Percentiles rank a stretch among this genome's conserved stretches.
phyloP scores from a whole-genome alignment of 2,888 invertebrate genomes.

The Tenthredo distinguenda region DNA sequence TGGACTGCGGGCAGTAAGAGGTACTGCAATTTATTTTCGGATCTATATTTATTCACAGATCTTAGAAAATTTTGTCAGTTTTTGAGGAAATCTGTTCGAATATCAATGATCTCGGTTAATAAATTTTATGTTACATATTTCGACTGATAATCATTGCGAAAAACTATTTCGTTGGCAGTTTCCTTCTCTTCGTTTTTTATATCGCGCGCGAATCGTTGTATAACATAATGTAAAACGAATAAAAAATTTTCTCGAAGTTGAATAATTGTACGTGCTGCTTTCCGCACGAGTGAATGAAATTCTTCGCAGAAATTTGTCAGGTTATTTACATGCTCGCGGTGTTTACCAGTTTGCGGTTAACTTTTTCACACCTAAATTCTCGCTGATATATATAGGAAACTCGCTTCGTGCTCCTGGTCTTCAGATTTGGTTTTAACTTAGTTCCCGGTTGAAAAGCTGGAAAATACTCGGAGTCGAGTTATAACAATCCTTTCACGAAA shows the following conservation, averaged over 20 bases:
- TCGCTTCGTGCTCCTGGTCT: not conserved
- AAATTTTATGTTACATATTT: not conserved
- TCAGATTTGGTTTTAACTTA: not conserved
- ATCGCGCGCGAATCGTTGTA: not conserved
- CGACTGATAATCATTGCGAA: not conserved
- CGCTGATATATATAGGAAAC: not conserved
- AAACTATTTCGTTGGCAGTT: not conserved
- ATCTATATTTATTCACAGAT: not conserved
- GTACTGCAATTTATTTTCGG: not conserved
- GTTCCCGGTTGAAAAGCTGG: not conserved
- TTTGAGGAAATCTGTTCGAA: not conserved
- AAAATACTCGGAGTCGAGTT: not conserved
- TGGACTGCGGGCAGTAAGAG: not conserved
- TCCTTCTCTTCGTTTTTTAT: not conserved
- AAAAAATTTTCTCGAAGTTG: not conserved
- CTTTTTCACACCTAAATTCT: not conserved
- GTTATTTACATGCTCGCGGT: not conserved
- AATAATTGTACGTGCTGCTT: not conserved
- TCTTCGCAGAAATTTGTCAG: not conserved
- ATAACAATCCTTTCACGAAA: not conserved
- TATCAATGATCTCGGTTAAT: not conserved
- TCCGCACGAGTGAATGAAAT: conserved; percentile 4
- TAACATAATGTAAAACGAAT: not conserved
- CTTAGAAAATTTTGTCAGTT: not conserved
- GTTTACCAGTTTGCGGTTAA: not conserved